A percentile compares a stretch with the other conserved stretches of the same genome.
phyloP scores from a whole-genome alignment of 2,888 invertebrate genomes.

The Parnassius mnemosyne region DNA sequence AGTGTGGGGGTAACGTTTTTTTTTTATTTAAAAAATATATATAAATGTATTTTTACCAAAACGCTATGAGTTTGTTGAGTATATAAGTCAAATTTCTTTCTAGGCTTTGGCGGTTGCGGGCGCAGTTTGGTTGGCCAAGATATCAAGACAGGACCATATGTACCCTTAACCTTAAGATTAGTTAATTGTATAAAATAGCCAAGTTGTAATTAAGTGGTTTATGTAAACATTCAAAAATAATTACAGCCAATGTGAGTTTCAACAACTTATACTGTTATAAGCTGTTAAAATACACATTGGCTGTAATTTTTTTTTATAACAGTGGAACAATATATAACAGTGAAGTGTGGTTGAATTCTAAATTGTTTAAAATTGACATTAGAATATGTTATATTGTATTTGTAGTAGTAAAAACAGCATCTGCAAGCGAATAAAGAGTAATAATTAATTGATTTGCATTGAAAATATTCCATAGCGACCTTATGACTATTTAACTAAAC shows the following conservation, averaged over 20 bases:
- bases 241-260: background rate
- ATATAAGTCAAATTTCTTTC: conserved; percentile 27
- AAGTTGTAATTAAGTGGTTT: conserved; percentile 10
- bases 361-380: conserved; percentile 11
- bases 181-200: background rate
- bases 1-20: no score
- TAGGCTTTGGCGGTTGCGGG: conserved; percentile 65
- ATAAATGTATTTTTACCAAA: no score
- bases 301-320: no score
- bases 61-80: no score
- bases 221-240: conserved; percentile 1
- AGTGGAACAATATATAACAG: background rate
- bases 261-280: background rate
- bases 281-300: no score
- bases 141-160: conserved; percentile 59
- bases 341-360: conserved; percentile 10
- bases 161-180: conserved; percentile 50
- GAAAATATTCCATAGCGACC: no score
- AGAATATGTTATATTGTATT: conserved; percentile 5
- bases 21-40: no score
- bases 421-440: no score
- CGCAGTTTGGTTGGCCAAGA: conserved; percentile 69
- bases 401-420: background rate
- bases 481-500: no score
- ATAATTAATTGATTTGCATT: no score